phyloP scores from a whole-genome alignment of 2,113 vertebrate species.

The Ciconia stormi region DNA sequence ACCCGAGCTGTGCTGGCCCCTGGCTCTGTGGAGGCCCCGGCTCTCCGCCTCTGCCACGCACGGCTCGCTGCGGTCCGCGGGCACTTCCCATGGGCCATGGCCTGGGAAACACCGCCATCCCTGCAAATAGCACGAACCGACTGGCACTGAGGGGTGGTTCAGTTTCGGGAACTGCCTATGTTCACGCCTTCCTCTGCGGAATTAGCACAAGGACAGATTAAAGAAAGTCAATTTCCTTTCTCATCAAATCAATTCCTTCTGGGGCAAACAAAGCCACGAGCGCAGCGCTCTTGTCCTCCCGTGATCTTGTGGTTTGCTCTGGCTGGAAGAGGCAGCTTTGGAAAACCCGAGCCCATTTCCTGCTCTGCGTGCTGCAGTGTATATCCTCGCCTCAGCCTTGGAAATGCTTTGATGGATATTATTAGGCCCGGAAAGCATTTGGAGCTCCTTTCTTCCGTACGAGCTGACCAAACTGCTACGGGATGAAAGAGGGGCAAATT shows the following conservation, averaged over 20 bases:
- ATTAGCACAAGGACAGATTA: conserved; percentile 68
- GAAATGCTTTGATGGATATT: conserved; percentile 76
- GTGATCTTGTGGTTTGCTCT: conserved; percentile 57
- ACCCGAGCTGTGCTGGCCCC: neutral
- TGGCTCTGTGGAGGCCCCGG: neutral
- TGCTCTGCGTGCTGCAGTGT: conserved; percentile 43
- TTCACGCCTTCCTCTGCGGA: conserved; percentile 61
- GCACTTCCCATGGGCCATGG: neutral
- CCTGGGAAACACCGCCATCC: neutral
- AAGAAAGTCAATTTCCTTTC: conserved; percentile 67
- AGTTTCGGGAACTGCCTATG: neutral
- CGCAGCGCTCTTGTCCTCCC: neutral
- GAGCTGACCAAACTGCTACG: neutral
- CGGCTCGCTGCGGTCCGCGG: fast-evolving
- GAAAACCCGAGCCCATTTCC: conserved; percentile 58
- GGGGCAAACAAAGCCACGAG: conserved; percentile 51
- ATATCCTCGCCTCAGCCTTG: conserved; percentile 54
- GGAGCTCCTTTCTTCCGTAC: conserved; percentile 61
- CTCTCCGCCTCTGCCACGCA: fast-evolving
- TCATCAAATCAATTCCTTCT: conserved; percentile 68
- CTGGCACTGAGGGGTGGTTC: neutral
- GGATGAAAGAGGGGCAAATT: conserved; percentile 65
- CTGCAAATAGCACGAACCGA: neutral
- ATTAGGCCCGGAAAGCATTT: conserved; percentile 71
- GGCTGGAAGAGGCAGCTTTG: conserved; percentile 41